Conservation (phyloP, 64 coral and sea anemone genomes). For the Pachyseris speciosa region DNA sequence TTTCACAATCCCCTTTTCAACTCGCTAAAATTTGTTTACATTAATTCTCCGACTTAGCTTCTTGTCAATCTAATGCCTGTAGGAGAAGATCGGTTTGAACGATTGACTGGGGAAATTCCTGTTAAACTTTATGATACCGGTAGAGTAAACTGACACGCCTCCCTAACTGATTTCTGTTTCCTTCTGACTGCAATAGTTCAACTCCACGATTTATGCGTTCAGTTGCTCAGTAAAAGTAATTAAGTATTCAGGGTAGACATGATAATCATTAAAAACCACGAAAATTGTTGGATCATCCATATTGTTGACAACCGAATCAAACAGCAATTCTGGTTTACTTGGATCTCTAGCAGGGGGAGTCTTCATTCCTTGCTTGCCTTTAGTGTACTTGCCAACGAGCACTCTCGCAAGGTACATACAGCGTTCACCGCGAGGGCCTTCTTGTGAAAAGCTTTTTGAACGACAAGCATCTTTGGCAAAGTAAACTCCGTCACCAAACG, state of each 20-base stretch:
- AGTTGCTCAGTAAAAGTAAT: not conserved
- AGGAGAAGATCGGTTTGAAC: too few species aligned
- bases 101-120: too few species aligned
- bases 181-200: too few species aligned
- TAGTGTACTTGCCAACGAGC: constrained; percentile 36
- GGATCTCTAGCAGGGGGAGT: not conserved
- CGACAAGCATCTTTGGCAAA: constrained; percentile 34
- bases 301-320: constrained; percentile 29
- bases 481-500: constrained; percentile 47
- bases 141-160: too few species aligned
- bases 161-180: too few species aligned
- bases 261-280: constrained; percentile 43
- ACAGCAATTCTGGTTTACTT: constrained; percentile 30
- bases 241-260: constrained; percentile 37
- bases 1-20: too few species aligned
- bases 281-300: not conserved
- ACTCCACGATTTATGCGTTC: not conserved
- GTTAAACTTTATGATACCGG: too few species aligned
- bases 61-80: too few species aligned
- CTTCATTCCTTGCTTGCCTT: not conserved
- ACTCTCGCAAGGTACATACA: constrained; percentile 41
- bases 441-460: not conserved
- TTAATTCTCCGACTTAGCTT: too few species aligned
- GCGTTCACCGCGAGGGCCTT: not conserved
- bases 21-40: too few species aligned